Conservation (phyloP, 2,888 invertebrate species). For the Harmothoe impar region DNA sequence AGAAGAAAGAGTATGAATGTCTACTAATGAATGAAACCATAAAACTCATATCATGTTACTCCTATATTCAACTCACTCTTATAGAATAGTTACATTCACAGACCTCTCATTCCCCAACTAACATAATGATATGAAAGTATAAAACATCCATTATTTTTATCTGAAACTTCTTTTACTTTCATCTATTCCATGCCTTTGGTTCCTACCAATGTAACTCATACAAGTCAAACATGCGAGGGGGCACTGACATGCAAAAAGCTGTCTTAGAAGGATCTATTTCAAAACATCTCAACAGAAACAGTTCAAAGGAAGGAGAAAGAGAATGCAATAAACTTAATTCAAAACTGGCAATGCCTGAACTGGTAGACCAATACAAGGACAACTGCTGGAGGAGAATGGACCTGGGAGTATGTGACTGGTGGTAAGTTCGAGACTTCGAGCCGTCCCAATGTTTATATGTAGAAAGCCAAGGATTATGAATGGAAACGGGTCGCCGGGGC, state of each 20-base stretch:
- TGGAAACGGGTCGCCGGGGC: too few species aligned
- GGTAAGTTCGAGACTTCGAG: background rate
- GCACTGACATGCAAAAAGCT: background rate
- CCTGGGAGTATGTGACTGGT: slow-evolving; percentile 22
- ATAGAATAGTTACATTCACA: slow-evolving; percentile 10
- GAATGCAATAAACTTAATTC: background rate
- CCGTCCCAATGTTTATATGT: slow-evolving; percentile 38
- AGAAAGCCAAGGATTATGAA: too few species aligned
- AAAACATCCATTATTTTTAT: background rate
- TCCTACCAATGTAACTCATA: slow-evolving; percentile 7
- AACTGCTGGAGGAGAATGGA: slow-evolving; percentile 2
- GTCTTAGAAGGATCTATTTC: background rate
- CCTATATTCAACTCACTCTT: too few species aligned
- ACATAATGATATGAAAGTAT: background rate
- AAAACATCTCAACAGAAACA: slow-evolving; percentile 1
- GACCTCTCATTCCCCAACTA: background rate
- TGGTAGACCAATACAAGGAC: background rate
- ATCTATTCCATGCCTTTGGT: background rate
- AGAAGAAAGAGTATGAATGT: too few species aligned
- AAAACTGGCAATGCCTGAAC: background rate
- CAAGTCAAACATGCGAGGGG: background rate
- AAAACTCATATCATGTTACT: too few species aligned
- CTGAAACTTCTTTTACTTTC: background rate
- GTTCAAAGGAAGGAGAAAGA: background rate
- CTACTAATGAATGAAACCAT: too few species aligned